Evolutionary conservation across 2,797 vertebrate species (phyloP), one percentile per base, ranked within the genome.

Genomic region (Pempheris klunzingeri): DNA sequence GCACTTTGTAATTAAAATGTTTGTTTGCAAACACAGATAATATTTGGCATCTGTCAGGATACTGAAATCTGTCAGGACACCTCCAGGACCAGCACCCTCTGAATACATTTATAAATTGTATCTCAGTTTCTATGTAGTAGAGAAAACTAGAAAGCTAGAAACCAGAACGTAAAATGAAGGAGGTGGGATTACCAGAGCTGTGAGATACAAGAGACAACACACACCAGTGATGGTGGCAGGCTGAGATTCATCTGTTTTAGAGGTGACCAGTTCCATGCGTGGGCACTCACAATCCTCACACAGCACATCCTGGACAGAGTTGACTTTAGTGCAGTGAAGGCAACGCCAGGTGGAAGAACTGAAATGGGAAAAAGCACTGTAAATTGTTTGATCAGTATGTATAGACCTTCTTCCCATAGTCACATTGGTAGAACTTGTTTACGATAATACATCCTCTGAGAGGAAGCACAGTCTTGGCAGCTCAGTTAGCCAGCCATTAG

Each of bases 231-330:
- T 78, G 36, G 92, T 92, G 52, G 92, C 78, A 1, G 92, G 87
- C 69, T 90, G 93, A 50, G 87, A 71, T 8, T 95, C 92, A 28
- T 94, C 93, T 6, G 68, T 30, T 63, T 86, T 87, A 4, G 78
- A 75, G 69, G 82, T 72, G 34, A 90, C 78, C 7, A 92, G 84
- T 32, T 92, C 91, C 61, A 92, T 43, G 13, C 95, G 94, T 15
- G 96, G 96, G 20, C 91, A 92, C 69, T 96, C 92, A 83, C 97
- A 98, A 44, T 88, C 92, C 43, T 91, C 91, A 87, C 97, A 98
- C 71, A 97, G 91, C 75, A 96, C 93, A 5, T 94, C 87, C 75
- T 93, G 93, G 39, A 91, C 82, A 1, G 92, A 91, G 84, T 97
- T 98, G 53, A 94, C 79, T 60, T 90, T 92, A 20, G 84, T 89